Conservation (phyloP, 2,113 vertebrate species). For the Zingel zingel region DNA sequence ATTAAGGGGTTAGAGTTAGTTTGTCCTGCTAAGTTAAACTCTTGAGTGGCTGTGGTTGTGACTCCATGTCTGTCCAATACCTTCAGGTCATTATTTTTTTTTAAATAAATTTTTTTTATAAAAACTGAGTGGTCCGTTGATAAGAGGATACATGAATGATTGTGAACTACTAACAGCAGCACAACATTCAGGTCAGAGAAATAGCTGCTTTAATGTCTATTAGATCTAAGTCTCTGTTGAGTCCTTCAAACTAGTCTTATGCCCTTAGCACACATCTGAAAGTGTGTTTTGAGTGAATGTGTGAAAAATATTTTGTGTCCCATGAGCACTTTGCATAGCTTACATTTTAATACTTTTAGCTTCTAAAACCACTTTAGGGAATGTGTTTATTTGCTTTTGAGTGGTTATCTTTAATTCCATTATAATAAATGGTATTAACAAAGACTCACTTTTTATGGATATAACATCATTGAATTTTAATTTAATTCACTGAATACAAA, state of each 20-base stretch:
- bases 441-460: slow-evolving; percentile 5
- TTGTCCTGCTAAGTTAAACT: neutral
- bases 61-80: slow-evolving; percentile 1
- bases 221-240: too few species aligned
- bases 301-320: neutral
- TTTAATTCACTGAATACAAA: slow-evolving; percentile 58
- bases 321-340: neutral
- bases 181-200: too few species aligned
- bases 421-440: neutral
- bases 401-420: neutral
- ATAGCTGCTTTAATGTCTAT: too few species aligned
- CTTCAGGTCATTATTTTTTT: slow-evolving; percentile 41
- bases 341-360: neutral
- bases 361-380: neutral
- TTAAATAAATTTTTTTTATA: slow-evolving; percentile 35
- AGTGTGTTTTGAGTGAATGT: too few species aligned
- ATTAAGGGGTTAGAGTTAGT: neutral
- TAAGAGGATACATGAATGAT: neutral
- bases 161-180: neutral
- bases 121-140: neutral
- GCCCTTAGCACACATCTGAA: too few species aligned
- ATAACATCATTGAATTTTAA: slow-evolving; percentile 39
- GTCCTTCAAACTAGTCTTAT: too few species aligned
- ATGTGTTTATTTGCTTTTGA: neutral
- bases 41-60: neutral